Conservation (phyloP, 2,113 vertebrate genomes). For the Agelaius phoeniceus region DNA sequence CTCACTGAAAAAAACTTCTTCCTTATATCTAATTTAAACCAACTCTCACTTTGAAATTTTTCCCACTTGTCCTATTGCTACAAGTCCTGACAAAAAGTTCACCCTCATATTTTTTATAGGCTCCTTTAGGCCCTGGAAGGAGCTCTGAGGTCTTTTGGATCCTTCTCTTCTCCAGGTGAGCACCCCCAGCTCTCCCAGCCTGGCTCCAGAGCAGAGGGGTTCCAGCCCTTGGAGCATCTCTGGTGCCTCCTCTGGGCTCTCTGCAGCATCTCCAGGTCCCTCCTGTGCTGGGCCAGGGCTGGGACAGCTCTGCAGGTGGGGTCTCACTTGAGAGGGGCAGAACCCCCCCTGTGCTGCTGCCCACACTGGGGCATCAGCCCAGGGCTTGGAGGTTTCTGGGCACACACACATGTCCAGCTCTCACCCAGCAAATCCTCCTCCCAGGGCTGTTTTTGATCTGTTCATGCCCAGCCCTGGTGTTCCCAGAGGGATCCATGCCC, state of each 20-base stretch:
- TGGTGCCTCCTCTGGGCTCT: rapidly evolving
- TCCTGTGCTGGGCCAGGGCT: not conserved
- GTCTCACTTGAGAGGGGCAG: not conserved
- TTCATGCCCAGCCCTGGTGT: not conserved
- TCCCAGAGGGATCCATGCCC: not conserved
- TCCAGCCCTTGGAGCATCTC: not conserved
- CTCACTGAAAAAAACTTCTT: not conserved
- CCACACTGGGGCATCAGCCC: not conserved
- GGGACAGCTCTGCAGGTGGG: not conserved
- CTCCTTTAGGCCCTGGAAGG: not conserved
- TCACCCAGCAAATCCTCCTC: not conserved
- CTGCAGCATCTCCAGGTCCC: not conserved
- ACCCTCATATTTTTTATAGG: not conserved
- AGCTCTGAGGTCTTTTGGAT: not conserved
- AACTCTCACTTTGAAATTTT: not conserved
- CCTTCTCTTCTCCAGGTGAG: not conserved
- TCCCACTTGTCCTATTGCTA: not conserved
- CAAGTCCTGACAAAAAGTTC: not conserved
- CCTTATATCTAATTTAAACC: not conserved
- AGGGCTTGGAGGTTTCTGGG: not conserved
- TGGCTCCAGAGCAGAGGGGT: not conserved
- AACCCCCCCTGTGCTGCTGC: not conserved
- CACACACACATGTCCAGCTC: not conserved
- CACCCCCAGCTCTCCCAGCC: not conserved
- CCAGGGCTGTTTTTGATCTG: not conserved